Evolutionary conservation across 1,140 invertebrate species (phyloP), one percentile per base, ranked within the genome.

Genomic region (Oryctes rhinoceros): DNA sequence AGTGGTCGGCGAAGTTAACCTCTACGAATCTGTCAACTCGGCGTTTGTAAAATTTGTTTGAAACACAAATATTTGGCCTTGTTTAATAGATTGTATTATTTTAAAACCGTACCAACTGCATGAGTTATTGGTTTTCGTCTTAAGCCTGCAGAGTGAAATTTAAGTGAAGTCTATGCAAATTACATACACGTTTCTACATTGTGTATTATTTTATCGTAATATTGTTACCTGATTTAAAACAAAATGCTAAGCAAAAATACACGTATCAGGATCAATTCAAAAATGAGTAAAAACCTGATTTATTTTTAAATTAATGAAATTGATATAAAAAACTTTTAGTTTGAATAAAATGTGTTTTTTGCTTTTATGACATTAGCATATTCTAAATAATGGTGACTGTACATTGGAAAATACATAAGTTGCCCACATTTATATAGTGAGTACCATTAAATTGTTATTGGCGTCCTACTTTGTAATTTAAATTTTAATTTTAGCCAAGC

Each of bases 371-470:
- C 65, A 18, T 30, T 67, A 1, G 35, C 2, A 53, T 13, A 62
- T 62, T 7, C 7, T 62, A 76, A 78, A 82, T 80, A 83, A 86
- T 86, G 85, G 80, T 81, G 77, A 83, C 81, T 49, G 83, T 86
- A 35, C 84, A 84, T 30, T 86, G 85, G 85, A 81, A 82, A 76
- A 78, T 85, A 44, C 79, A 83, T 37, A 84, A 79, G 80, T 80
- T 86, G 78, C 84, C 85, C 18, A 83, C 83, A 53, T 81, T 77
- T 59, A 24, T 84, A 78, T 85, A 83, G 84, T 85, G 82, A 82
- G 83, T 82, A 62, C 5, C 9, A 44, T 44, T 44, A 44, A 7
- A 0, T 44, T 10, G 9, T 3, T 5, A 10, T 6, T 24, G 20
- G 10, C 30, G 7, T 24, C 7, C 24, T 24, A 30, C 1, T 76